Evolutionary conservation across 2,888 invertebrate genomes (phyloP).

Genomic region (Timema cristinae): DNA sequence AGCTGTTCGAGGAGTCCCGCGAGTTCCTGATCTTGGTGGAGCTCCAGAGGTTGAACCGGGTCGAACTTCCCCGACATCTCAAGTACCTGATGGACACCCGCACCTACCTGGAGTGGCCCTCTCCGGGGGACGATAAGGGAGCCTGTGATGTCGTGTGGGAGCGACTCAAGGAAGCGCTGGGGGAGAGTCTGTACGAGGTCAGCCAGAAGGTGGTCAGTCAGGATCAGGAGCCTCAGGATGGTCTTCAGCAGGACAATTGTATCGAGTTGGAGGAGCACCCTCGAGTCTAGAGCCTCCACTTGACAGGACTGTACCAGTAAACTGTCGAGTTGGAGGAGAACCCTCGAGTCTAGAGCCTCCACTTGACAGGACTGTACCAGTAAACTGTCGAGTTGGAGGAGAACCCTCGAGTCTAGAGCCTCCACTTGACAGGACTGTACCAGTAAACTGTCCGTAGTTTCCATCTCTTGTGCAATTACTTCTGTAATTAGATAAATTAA

Average conservation of each 20-base stretch:
- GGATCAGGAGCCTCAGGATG: not conserved
- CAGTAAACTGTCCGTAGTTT: no score
- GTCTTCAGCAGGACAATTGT: not conserved
- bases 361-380: no score
- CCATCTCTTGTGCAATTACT: no score
- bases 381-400: no score
- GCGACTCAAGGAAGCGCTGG: slow-evolving; percentile 3
- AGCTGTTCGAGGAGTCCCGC: slow-evolving; percentile 24
- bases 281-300: no score
- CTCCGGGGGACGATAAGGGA: slow-evolving; percentile 10
- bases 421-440: no score
- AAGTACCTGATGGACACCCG: slow-evolving; percentile 44
- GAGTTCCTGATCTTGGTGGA: slow-evolving; percentile 25
- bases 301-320: no score
- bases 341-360: no score
- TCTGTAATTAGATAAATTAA: no score
- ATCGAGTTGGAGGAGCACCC: not conserved
- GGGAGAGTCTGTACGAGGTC: not conserved
- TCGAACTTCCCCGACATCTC: slow-evolving; percentile 35
- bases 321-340: no score
- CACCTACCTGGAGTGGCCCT: slow-evolving; percentile 24
- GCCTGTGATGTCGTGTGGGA: slow-evolving; percentile 1
- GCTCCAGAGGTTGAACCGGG: slow-evolving; percentile 22
- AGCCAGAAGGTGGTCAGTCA: no score
- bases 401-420: no score